A percentile compares a stretch with the other conserved stretches of the same genome.
Conservation (phyloP, 2,113 vertebrate genomes). For the Eubucco bourcierii region DNA sequence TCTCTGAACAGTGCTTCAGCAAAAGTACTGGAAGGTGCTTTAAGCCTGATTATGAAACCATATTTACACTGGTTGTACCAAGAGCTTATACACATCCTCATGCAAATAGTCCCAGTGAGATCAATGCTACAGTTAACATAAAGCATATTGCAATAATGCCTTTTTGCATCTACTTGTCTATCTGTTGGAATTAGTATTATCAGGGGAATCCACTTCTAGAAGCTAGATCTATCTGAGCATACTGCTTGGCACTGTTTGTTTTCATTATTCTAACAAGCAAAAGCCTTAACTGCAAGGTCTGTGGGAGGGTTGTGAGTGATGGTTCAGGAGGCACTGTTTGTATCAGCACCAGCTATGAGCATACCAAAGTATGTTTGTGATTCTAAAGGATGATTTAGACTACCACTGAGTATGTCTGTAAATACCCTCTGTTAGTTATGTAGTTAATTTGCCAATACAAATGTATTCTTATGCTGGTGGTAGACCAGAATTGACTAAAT, state of each 20-base stretch:
- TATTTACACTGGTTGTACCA: not conserved
- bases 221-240: not conserved
- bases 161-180: not conserved
- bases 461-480: not conserved
- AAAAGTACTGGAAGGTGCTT: not conserved
- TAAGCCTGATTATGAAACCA: not conserved
- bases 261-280: not conserved
- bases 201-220: not conserved
- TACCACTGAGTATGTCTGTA: not conserved
- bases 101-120: not conserved
- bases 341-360: not conserved
- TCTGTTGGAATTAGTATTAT: not conserved
- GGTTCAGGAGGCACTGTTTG: not conserved
- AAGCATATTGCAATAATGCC: not conserved
- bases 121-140: not conserved
- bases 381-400: not conserved
- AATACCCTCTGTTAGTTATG: not conserved
- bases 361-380: not conserved
- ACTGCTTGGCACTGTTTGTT: not conserved
- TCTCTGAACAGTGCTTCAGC: slow-evolving; percentile 8
- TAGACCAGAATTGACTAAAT: not conserved
- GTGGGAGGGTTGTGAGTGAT: not conserved
- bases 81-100: not conserved
- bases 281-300: not conserved
- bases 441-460: not conserved